These are phyloP conservation scores for Climacteris rufus DNA, from an alignment of 2,113 vertebrate species.

Conservation along the genomic window DNA sequence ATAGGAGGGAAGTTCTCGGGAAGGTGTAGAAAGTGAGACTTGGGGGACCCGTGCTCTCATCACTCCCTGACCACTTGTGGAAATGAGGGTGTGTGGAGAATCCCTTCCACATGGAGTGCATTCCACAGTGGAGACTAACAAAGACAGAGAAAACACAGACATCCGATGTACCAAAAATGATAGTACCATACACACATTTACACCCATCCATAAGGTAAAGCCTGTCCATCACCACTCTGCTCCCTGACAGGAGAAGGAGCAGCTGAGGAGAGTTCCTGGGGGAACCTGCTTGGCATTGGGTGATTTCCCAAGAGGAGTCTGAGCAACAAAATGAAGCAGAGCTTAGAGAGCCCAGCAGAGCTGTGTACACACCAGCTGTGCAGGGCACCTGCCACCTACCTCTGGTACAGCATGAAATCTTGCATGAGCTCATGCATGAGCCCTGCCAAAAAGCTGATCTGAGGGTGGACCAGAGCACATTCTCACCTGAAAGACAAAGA, in stretches of 20 bases:
- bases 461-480: background rate
- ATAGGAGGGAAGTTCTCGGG: background rate
- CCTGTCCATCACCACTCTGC: background rate
- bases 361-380: background rate
- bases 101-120: accelerated
- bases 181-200: background rate
- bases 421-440: background rate
- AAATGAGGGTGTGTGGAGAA: background rate
- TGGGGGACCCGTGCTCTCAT: background rate
- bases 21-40: background rate
- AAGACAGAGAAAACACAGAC: background rate
- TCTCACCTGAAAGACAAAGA: background rate
- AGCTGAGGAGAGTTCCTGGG: background rate
- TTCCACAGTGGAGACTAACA: background rate
- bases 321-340: background rate
- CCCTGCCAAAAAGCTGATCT: background rate
- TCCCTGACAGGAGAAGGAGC: background rate
- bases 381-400: background rate
- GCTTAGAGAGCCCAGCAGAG: background rate
- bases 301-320: background rate
- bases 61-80: background rate
- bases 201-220: background rate
- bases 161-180: background rate
- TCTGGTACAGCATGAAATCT: accelerated
- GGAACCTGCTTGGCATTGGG: background rate